These are phyloP conservation scores for Pristionchus entomophagus DNA, from an alignment of 2,888 invertebrate species.

Conservation along the genomic window DNA sequence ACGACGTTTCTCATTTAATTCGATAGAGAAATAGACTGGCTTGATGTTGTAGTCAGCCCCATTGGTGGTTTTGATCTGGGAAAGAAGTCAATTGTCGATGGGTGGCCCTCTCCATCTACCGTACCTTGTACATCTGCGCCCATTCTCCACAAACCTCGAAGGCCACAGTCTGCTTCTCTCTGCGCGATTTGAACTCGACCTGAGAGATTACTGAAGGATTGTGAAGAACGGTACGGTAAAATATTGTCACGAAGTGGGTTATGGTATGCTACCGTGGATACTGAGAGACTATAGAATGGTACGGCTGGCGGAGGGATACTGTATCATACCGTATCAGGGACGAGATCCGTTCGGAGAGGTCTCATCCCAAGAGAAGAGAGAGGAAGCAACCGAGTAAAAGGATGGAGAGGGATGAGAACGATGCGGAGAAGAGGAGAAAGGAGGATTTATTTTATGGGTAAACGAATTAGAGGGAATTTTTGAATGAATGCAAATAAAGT, in stretches of 20 bases:
- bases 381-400: neutral
- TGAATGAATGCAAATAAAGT: too few species aligned
- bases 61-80: constrained; percentile 8
- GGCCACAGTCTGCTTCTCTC: neutral
- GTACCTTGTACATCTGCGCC: neutral
- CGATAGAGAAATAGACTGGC: neutral
- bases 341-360: neutral
- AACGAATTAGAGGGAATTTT: too few species aligned
- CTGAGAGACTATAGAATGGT: too few species aligned
- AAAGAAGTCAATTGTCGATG: neutral
- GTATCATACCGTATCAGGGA: neutral
- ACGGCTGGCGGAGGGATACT: neutral
- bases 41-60: neutral
- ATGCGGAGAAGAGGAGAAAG: neutral
- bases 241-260: neutral
- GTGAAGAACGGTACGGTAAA: too few species aligned
- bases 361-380: neutral
- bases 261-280: too few species aligned
- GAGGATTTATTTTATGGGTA: neutral
- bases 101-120: neutral
- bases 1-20: neutral
- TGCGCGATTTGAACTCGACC: neutral
- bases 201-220: neutral
- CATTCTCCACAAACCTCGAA: neutral
- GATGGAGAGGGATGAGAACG: neutral